Base-by-base conservation (phyloP, 2,888 invertebrate species). In the Nebria salina region DNA sequence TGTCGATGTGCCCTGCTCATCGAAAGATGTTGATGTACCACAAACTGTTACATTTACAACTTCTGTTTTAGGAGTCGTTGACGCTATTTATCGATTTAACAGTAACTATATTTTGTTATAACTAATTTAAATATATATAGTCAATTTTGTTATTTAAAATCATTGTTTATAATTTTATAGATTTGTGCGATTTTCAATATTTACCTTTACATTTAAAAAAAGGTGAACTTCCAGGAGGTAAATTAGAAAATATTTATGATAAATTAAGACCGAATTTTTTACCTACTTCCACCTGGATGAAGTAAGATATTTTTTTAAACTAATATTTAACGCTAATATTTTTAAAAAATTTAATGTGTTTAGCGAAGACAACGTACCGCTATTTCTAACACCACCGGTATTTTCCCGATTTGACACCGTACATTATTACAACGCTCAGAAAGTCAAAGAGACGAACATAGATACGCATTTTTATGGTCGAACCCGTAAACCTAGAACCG, bases 171-270 rank as follows among this genome's bases (percentile, higher is more conserved):
- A 8, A 8, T 43, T 6, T 43, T 43, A 9, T 1, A 97, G 97
- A 93, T 83, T 89, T 98, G 86, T 95, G 94, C 87, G 98, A 99
- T 89, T 98, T 96, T 88, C 98, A 98, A 89, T 98, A 94, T 87
- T 89, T 98, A 82, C 97, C 98, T 1, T 90, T 97, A 84, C 88
- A 89, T 83, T 87, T 91, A 83, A 86, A 87, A 20, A 83, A 88
- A 76, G 83, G 84, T 20, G 87, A 87, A 83, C 84, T 87, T 82
- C 85, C 87, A 15, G 86, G 87, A 64, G 89, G 89, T 9, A 89
- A 90, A 81, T 88, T 91, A 26, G 90, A 92, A 84, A 93, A 93
- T 86, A 89, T 94, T 68, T 90, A 94, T 84, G 91, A 94, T 65
- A 88, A 92, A 76, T 89, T 95, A 75, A 86, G 94, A 76, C 95